Conservation (phyloP, 2,113 vertebrate genomes). For the Hippocampus barbouri region DNA sequence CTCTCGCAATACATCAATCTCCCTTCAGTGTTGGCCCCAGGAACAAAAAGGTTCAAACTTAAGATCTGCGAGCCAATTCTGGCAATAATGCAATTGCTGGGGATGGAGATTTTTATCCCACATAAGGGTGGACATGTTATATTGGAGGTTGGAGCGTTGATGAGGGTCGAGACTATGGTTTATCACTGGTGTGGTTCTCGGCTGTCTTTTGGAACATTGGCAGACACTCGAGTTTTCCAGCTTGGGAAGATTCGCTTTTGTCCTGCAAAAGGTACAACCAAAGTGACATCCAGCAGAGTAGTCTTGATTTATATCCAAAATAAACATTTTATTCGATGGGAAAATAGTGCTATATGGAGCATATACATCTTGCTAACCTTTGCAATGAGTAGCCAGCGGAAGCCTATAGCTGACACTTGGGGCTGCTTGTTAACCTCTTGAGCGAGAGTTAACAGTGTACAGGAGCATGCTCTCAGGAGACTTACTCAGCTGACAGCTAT, state of each 20-base stretch:
- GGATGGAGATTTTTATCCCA: neutral
- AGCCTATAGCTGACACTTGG: neutral
- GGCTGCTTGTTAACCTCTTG: conserved; percentile 42
- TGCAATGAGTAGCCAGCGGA: neutral
- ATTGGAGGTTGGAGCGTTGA: neutral
- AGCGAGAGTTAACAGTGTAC: conserved; percentile 20
- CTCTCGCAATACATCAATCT: neutral
- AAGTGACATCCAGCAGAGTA: neutral
- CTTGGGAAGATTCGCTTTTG: neutral
- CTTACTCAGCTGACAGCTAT: conserved; percentile 24
- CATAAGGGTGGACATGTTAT: neutral
- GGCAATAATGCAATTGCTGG: neutral
- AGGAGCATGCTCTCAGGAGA: conserved; percentile 31
- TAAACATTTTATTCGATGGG: too few relatives aligned
- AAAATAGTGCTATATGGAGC: neutral
- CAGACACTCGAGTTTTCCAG: neutral
- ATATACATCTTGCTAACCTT: neutral
- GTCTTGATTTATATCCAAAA: neutral
- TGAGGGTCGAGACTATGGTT: neutral
- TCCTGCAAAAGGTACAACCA: neutral
- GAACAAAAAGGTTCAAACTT: neutral
- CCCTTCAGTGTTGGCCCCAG: neutral
- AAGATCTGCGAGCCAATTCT: neutral
- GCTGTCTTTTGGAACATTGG: neutral
- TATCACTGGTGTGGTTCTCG: neutral